A percentile compares a stretch with the other conserved stretches of the same genome.
Evolutionary conservation across 2,888 invertebrate species (phyloP).

Genomic region (Lasioglossum oenotherae): DNA sequence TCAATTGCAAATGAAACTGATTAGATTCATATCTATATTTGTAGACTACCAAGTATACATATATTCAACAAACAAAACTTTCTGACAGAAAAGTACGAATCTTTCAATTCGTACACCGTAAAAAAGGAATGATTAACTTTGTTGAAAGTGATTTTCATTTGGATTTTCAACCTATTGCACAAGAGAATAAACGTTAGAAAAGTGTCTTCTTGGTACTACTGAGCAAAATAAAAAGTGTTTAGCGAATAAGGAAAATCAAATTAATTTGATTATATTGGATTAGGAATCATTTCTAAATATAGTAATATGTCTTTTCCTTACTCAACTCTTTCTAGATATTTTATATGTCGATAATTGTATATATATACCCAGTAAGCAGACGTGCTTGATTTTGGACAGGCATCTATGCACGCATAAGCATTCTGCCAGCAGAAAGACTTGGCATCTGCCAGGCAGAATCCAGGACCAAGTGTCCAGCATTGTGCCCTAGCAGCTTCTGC

Average conservation of each 20-base stretch:
- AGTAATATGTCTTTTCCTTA: neutral
- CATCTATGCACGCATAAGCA: no score
- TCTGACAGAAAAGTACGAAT: neutral
- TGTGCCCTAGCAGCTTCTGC: no score
- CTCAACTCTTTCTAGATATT: neutral
- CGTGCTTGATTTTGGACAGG: no score
- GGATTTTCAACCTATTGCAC: neutral
- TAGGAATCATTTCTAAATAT: neutral
- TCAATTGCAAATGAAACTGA: neutral
- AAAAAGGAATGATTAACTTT: neutral
- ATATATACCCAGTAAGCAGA: neutral
- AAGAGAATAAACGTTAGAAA: no score
- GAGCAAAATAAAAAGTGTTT: neutral
- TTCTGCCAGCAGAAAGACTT: no score
- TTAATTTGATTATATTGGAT: neutral
- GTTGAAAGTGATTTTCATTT: neutral
- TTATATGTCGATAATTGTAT: neutral
- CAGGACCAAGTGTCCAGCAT: no score
- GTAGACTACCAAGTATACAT: neutral
- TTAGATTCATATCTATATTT: neutral
- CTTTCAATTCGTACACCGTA: neutral
- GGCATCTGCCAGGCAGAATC: no score
- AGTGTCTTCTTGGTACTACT: neutral
- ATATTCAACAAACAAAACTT: neutral
- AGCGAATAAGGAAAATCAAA: neutral